Conservation (phyloP, 2,888 invertebrate species). For the Chrysina gloriosa region DNA sequence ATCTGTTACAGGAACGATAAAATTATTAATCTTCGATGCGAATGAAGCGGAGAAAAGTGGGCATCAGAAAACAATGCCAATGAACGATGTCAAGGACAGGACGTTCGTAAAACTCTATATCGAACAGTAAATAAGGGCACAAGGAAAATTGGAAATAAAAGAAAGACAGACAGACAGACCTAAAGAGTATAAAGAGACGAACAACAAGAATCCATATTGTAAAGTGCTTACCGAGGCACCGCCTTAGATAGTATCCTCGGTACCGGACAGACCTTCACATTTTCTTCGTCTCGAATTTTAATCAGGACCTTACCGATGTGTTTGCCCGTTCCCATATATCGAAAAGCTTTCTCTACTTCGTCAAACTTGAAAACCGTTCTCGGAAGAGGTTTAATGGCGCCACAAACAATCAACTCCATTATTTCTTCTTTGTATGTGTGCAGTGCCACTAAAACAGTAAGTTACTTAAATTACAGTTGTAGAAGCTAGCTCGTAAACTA, state of each 20-base stretch:
- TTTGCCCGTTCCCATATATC: conserved; percentile 75
- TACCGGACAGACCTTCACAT: neutral
- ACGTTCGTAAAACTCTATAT: too few relatives aligned
- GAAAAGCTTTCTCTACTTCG: conserved; percentile 80
- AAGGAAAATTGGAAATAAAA: too few relatives aligned
- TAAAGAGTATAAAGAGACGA: too few relatives aligned
- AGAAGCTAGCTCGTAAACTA: neutral
- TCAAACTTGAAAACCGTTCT: conserved; percentile 73
- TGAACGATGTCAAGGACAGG: too few relatives aligned
- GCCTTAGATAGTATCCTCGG: conserved; percentile 29
- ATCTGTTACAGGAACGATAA: conserved; percentile 43
- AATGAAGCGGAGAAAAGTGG: too few relatives aligned
- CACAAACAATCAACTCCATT: conserved; percentile 58
- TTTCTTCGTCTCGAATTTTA: conserved; percentile 57
- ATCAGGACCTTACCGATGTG: conserved; percentile 81
- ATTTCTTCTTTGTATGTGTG: neutral
- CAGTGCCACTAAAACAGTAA: neutral
- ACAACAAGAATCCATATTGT: too few relatives aligned
- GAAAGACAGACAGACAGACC: too few relatives aligned
- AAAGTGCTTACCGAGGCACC: conserved; percentile 14
- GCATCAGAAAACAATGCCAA: too few relatives aligned
- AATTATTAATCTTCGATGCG: too few relatives aligned
- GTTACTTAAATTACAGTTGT: neutral
- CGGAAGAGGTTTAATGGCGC: conserved; percentile 77
- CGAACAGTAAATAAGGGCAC: too few relatives aligned